Percentiles rank a stretch among this genome's conserved stretches.
phyloP scores from a whole-genome alignment of 2,113 vertebrate species.

The Prolemur simus region DNA sequence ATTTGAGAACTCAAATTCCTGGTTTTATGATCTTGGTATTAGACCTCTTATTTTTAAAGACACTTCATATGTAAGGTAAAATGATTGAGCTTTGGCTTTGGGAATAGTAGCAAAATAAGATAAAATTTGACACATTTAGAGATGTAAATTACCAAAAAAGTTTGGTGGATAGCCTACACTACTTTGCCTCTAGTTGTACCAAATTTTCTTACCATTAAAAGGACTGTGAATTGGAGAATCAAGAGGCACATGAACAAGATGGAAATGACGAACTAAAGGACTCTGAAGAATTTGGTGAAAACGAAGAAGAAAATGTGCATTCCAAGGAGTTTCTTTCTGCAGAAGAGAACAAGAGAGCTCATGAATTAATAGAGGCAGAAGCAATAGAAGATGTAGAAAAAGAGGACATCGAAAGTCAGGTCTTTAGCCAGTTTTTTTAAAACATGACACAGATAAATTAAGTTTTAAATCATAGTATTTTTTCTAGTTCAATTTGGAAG shows the following conservation, averaged over 20 bases:
- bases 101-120: slow-evolving; percentile 27
- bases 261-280: slow-evolving; percentile 87
- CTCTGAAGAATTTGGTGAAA: slow-evolving; percentile 84
- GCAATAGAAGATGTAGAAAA: slow-evolving; percentile 83
- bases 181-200: slow-evolving; percentile 63
- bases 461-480: slow-evolving; percentile 50
- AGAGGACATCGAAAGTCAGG: slow-evolving; percentile 85
- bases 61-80: slow-evolving; percentile 34
- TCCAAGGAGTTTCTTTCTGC: slow-evolving; percentile 78
- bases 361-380: slow-evolving; percentile 77
- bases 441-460: slow-evolving; percentile 51
- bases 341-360: slow-evolving; percentile 81
- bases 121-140: slow-evolving; percentile 39
- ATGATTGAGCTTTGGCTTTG: slow-evolving; percentile 41
- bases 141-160: slow-evolving; percentile 47
- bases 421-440: slow-evolving; percentile 74
- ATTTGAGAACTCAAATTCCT: not conserved
- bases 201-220: slow-evolving; percentile 84
- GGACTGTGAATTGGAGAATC: slow-evolving; percentile 87
- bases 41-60: slow-evolving; percentile 29
- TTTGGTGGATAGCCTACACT: slow-evolving; percentile 58
- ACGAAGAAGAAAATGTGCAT: slow-evolving; percentile 83
- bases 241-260: slow-evolving; percentile 87
- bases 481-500: slow-evolving; percentile 44
- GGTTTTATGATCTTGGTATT: not conserved